Conservation (phyloP, 2,888 invertebrate genomes). For the Drosophila subquinaria region DNA sequence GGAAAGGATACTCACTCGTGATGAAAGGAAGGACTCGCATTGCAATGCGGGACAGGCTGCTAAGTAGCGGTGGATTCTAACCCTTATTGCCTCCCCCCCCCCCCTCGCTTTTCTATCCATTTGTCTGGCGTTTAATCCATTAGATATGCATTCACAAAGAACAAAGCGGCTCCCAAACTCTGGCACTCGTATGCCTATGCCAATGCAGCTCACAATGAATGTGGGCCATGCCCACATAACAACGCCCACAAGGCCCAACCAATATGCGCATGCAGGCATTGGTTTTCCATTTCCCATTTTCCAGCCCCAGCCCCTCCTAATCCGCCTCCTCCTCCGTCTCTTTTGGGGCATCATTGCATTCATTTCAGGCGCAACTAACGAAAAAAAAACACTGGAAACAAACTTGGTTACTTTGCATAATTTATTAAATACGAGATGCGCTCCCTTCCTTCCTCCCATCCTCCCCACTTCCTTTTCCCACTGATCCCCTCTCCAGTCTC, state of each 20-base stretch:
- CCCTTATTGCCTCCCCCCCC: neutral
- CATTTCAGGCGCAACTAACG: slow-evolving; percentile 32
- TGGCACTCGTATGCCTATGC: slow-evolving; percentile 20
- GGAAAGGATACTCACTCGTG: slow-evolving; percentile 16
- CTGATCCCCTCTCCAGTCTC: neutral
- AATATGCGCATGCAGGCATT: slow-evolving; percentile 44
- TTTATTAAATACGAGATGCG: slow-evolving; percentile 65
- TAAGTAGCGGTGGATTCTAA: slow-evolving; percentile 19
- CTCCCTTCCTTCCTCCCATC: neutral
- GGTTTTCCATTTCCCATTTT: neutral
- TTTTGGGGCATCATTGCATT: slow-evolving; percentile 51
- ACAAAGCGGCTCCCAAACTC: slow-evolving; percentile 45
- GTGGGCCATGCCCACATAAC: slow-evolving; percentile 34
- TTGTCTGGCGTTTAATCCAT: slow-evolving; percentile 64
- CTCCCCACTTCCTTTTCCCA: neutral
- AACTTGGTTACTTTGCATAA: slow-evolving; percentile 71
- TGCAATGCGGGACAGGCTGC: slow-evolving; percentile 45
- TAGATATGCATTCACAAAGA: slow-evolving; percentile 66
- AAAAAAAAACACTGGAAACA: slow-evolving; percentile 28
- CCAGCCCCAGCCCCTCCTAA: neutral
- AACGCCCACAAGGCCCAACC: slow-evolving; percentile 25
- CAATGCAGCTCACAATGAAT: slow-evolving; percentile 51
- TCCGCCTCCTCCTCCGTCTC: neutral
- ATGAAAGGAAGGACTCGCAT: slow-evolving; percentile 17
- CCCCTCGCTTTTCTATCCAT: slow-evolving; percentile 1